A percentile compares a stretch with the other conserved stretches of the same genome.
Conservation (phyloP, 1,140 invertebrate species). For the fruit fly (Drosophila melanogaster) region Release_6_plus_ISO1_MT NT_033777.3:11581501-11582000, state of each 20-base stretch:
- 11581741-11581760: constrained; percentile 42
- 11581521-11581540: not conserved
- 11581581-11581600: constrained; percentile 9
- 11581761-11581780: constrained; percentile 72
- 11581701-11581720: constrained; percentile 40
- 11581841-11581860: constrained; percentile 65
- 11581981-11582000: constrained; percentile 72
- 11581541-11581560: not conserved
- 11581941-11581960: constrained; percentile 17
- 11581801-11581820: constrained; percentile 37
- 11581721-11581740: constrained; percentile 19
- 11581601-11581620: constrained; percentile 30
- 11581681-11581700: constrained; percentile 71
- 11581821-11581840: constrained; percentile 59
- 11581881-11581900: constrained; percentile 42
- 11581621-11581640: constrained; percentile 60
- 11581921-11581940: constrained; percentile 37
- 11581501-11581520: not conserved
- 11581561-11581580: not conserved
- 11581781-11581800: constrained; percentile 20
- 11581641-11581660: constrained; percentile 63
- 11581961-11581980: constrained; percentile 57
- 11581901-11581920: constrained; percentile 75
- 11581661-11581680: constrained; percentile 58
- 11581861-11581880: constrained; percentile 44